Evolutionary conservation across 2,888 invertebrate species (phyloP), one percentile per base, ranked within the genome.

Genomic region (Ochropleura leucogaster): DNA sequence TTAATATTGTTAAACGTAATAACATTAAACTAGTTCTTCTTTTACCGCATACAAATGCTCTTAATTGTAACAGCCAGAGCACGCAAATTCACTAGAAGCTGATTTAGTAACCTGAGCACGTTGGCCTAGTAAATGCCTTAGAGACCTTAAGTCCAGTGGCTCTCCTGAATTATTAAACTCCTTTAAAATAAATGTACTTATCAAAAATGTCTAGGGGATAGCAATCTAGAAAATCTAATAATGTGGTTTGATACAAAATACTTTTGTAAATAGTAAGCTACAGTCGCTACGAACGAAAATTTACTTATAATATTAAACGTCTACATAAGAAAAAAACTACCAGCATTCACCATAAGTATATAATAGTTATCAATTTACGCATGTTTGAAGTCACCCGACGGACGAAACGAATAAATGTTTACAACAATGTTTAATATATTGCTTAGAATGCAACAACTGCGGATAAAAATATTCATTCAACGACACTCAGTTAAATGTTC

Each of bases 121-220:
- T 86, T 59, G 60, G 46, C 65, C 53, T 62, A 74, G 74, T 68
- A 80, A 75, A 80, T 77, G 71, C 66, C 74, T 73, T 57, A n/a
- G 72, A 68, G 67, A 77, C 74, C 68, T 67, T 51, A 83, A 78
- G 63, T 76, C 63, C 63, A 70, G 60, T 42, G 46, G 68, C 49
- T 55, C 74, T 70, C 42, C 49, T 69, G 82, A 85, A 85, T 82
- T 68, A 63, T 63, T 72, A 76, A 82, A 71, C 63, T 70, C 63
- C 70, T 74, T 72, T 60, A 67, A 81, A 78, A 81, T 72, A 81
- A 71, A 79, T 68, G 57, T 46, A 59, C 68, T 65, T 49, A 55
- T 68, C 82, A 57, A 44, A 59, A 74, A 66, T 64, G 30, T 66
- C 57, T 63, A 44, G 60, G 42, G 67, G 40, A 67, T 67, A 59